Percentiles rank a stretch among this genome's conserved stretches.
Evolutionary conservation across 2,888 invertebrate species (phyloP).

Genomic region (Meteorus colon): DNA sequence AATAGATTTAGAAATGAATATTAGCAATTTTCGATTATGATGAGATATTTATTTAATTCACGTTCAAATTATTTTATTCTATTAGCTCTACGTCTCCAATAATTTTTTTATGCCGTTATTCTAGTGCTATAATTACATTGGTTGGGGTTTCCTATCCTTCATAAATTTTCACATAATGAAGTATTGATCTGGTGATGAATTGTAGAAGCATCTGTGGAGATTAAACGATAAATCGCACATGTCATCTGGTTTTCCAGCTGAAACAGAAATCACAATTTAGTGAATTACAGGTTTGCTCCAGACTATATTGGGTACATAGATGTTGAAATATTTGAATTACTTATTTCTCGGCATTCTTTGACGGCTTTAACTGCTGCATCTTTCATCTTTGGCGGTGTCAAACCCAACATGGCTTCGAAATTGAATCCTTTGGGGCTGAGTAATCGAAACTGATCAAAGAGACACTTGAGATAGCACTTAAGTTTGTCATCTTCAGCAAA

Average conservation of each 20-base stretch:
- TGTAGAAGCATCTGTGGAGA: slow-evolving; percentile 63
- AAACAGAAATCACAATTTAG: slow-evolving; percentile 18
- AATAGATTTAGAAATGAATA: no score
- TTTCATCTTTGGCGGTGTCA: slow-evolving; percentile 51
- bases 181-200: slow-evolving; percentile 59
- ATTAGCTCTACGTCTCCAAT: background rate
- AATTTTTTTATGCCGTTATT: background rate
- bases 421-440: slow-evolving; percentile 47
- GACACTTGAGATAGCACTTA: slow-evolving; percentile 62
- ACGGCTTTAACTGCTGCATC: slow-evolving; percentile 49
- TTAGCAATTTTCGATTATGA: no score
- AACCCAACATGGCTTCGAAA: slow-evolving; percentile 48
- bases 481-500: slow-evolving; percentile 56
- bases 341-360: slow-evolving; percentile 49
- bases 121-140: no score
- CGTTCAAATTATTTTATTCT: background rate
- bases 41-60: slow-evolving; percentile 25
- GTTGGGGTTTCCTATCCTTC: background rate
- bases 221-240: slow-evolving; percentile 60
- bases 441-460: slow-evolving; percentile 55
- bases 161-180: slow-evolving; percentile 50
- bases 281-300: slow-evolving; percentile 19
- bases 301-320: background rate
- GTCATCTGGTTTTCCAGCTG: slow-evolving; percentile 58
- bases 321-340: slow-evolving; percentile 44